These are phyloP conservation scores for Verasper variegatus DNA, from an alignment of 2,113 vertebrate genomes.

Conservation along the genomic window DNA sequence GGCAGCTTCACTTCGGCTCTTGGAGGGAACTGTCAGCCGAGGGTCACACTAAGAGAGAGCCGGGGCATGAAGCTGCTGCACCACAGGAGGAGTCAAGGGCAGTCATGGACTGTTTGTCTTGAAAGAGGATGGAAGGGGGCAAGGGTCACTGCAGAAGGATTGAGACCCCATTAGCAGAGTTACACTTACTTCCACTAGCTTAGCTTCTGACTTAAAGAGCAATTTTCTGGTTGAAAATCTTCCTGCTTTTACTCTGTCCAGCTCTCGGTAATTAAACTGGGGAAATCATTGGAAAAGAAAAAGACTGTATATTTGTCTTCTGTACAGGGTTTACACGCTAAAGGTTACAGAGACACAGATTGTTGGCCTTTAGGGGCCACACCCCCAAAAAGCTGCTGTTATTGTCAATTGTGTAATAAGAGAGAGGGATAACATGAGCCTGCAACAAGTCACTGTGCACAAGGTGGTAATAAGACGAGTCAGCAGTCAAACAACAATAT, in stretches of 20 bases:
- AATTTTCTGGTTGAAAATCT: slow-evolving; percentile 38
- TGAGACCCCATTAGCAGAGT: slow-evolving; percentile 73
- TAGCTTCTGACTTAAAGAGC: slow-evolving; percentile 61
- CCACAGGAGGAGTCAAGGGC: slow-evolving; percentile 79
- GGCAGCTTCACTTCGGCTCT: slow-evolving; percentile 60
- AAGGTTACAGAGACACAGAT: not conserved
- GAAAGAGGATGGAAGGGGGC: slow-evolving; percentile 56
- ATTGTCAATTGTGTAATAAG: slow-evolving; percentile 17
- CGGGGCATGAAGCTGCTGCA: slow-evolving; percentile 53
- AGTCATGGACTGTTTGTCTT: slow-evolving; percentile 72
- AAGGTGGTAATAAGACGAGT: not conserved
- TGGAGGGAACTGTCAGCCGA: slow-evolving; percentile 72
- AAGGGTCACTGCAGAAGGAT: slow-evolving; percentile 66
- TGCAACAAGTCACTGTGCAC: not conserved
- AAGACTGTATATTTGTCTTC: not conserved
- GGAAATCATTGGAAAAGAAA: not conserved
- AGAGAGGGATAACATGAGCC: slow-evolving; percentile 6
- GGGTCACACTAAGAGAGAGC: slow-evolving; percentile 67
- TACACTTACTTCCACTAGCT: slow-evolving; percentile 74
- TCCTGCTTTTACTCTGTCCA: slow-evolving; percentile 6
- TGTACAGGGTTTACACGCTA: not conserved
- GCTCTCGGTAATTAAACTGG: not conserved
- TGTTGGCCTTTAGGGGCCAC: not conserved
- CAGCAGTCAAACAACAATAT: too few relatives aligned
- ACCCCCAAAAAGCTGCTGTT: not conserved